Evolutionary conservation across 2,888 invertebrate species (phyloP).

Genomic region (Trachelus iudaicus): DNA sequence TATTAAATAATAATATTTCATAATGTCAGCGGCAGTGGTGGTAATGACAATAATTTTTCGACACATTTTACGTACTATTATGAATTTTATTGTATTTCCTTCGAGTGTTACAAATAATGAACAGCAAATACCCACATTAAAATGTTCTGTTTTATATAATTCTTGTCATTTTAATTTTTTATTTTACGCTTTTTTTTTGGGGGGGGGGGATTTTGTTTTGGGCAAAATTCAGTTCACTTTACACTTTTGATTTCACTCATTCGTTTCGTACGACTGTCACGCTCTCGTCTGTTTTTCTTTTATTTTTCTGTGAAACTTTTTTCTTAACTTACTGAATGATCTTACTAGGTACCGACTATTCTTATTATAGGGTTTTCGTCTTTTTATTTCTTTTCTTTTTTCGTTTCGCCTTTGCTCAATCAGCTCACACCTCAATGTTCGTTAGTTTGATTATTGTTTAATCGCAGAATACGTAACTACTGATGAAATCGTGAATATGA

Average conservation of each 20-base stretch:
- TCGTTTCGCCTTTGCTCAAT: background rate
- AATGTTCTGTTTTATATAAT: constrained; percentile 30
- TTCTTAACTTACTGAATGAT: background rate
- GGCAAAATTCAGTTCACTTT: background rate
- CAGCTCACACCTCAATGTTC: background rate
- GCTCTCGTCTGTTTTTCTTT: background rate
- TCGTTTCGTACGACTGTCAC: background rate
- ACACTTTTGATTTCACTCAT: background rate
- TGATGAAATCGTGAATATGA: background rate
- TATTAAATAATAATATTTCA: background rate
- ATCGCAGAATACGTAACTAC: background rate
- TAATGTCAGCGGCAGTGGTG: background rate
- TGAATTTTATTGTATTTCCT: constrained; percentile 59
- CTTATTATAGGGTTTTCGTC: background rate
- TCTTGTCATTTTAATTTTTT: background rate
- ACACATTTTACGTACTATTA: constrained; percentile 41
- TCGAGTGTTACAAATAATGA: constrained; percentile 53
- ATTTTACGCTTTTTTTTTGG: background rate
- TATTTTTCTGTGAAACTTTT: background rate
- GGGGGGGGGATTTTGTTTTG: background rate
- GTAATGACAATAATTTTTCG: background rate
- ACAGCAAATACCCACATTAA: constrained; percentile 61
- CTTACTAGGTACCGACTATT: background rate
- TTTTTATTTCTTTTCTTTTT: constrained; percentile 1
- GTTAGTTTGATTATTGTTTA: background rate